Evolutionary conservation across 1,140 invertebrate species (phyloP), one percentile per base, ranked within the genome.

Genomic region (Ditylenchus dipsaci): DNA sequence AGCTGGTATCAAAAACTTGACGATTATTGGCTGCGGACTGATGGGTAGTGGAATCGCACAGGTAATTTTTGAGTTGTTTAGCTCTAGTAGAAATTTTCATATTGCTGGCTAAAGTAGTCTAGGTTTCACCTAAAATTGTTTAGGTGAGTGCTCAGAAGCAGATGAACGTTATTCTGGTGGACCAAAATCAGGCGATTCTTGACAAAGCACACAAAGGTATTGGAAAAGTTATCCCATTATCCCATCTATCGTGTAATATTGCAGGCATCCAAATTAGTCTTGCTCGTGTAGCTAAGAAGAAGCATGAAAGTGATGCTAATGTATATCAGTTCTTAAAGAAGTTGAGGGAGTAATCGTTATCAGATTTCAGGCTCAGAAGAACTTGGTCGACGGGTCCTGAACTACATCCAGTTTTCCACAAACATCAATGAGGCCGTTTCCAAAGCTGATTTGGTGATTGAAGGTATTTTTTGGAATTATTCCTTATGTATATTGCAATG

Each of bases 1-100:
- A 8, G n/a, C n/a, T 8, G 15, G n/a, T 8, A 61, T 92, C 61
- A 90, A 91, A 83, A 88, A 91, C 87, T 88, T 93, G 30, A 90
- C 90, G 11, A 87, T 93, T 49, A 89, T 93, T 74, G 91, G 91
- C 23, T 89, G 90, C 72, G 91, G 91, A 26, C 83, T 92, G 0
- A 93, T 93, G 90, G 90, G 90, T n/a, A 88, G 89, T 45, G 90
- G 90, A 38, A 93, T 93, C 80, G 91, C 91, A 63, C 91, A 94
- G 88, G 90, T 91, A 49, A 59, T 29, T 58, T 43, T 71, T 71
- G 30, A 9, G 63, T 1, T 11, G 21, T 26, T 21, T 19, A 7
- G 15, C n/a, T 15, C 3, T 53, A 3, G 15, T 53, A 13, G 11
- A 11, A 45, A n/a, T 45, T 45, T 45, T 45, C 11, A 11, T n/a